Percentiles rank a stretch among this genome's conserved stretches.
Conservation (phyloP, 2,113 vertebrate species). For the Mustela lutreola region DNA sequence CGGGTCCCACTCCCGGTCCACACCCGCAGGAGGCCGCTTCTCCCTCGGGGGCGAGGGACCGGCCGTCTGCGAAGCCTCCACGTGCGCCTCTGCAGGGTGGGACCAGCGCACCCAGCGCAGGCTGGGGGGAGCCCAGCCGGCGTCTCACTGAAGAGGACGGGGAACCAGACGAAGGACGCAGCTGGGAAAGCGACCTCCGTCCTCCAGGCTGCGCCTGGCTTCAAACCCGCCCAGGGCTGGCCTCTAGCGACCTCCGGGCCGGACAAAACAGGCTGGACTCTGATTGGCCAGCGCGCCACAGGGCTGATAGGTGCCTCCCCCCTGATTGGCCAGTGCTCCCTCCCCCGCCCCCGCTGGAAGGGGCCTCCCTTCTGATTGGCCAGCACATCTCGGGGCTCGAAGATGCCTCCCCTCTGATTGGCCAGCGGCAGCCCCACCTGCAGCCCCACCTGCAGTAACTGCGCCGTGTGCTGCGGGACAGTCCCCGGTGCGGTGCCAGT, state of each 20-base stretch:
- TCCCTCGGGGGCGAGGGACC: rapidly evolving
- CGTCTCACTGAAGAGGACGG: rapidly evolving
- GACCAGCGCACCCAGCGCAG: too few species aligned
- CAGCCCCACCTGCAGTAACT: not conserved
- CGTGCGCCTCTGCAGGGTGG: not conserved
- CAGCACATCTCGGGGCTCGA: rapidly evolving
- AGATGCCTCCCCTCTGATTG: not conserved
- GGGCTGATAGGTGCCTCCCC: not conserved
- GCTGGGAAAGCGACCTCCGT: rapidly evolving
- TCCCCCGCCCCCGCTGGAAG: too few species aligned
- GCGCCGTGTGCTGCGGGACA: not conserved
- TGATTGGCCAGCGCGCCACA: not conserved
- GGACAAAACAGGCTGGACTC: not conserved
- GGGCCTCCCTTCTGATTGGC: not conserved
- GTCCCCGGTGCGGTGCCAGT: too few species aligned
- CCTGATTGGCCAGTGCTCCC: not conserved
- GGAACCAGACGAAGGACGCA: not conserved
- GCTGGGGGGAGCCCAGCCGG: rapidly evolving
- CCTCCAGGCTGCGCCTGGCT: not conserved
- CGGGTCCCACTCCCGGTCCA: too few species aligned
- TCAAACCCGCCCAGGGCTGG: rapidly evolving
- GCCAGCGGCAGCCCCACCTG: not conserved
- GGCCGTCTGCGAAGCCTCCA: not conserved
- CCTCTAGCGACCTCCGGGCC: too few species aligned
- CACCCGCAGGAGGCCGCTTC: not conserved